Evolutionary conservation across 2,113 vertebrate genomes (phyloP), one percentile per base, ranked within the genome.

Genomic region (Erinaceus europaeus): DNA sequence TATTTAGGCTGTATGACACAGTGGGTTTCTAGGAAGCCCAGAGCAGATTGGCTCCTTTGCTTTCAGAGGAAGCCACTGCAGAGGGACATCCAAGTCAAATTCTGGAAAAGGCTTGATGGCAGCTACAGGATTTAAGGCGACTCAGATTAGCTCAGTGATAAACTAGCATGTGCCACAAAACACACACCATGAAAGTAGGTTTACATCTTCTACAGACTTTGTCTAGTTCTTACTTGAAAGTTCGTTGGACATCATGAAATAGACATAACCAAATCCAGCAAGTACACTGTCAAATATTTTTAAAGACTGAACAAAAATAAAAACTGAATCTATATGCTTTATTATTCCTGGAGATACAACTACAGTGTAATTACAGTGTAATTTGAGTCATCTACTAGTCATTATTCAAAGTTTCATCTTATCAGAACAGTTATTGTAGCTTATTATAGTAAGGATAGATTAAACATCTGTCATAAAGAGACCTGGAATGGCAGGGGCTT

Each of bases 141-240:
- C n/a, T n/a, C n/a, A n/a, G n/a, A n/a, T 57, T 85, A 79, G 72
- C 40, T 86, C 6, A 69, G 53, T 53, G 65, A 90, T 61, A 38
- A 48, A 72, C 46, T 61, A 14, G 32, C 11, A 20, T 55, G 29
- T 69, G 40, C 6, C 1, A 55, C 27, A 20, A 69, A 86, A 86
- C 69, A 84, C 62, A 25, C 64, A 72, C 46, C 62, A 34, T 52
- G 36, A n/a, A 76, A 40, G 59, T 34, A 83, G 1, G 5, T 27
- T 83, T 29, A 4, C 50, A 86, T 14, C 1, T 46, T 71, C 27
- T 50, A 46, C 62, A 27, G 38, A 32, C n/a, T 50, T 74, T 85
- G 50, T 62, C 25, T 10, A 67, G 48, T 46, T 69, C 27, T 40
- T 68, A 34, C 27, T 23, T 82, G 42, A 59, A 79, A 68, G 21